Conservation (phyloP, 2,797 vertebrate genomes). For the Tiaroga cobitis region DNA sequence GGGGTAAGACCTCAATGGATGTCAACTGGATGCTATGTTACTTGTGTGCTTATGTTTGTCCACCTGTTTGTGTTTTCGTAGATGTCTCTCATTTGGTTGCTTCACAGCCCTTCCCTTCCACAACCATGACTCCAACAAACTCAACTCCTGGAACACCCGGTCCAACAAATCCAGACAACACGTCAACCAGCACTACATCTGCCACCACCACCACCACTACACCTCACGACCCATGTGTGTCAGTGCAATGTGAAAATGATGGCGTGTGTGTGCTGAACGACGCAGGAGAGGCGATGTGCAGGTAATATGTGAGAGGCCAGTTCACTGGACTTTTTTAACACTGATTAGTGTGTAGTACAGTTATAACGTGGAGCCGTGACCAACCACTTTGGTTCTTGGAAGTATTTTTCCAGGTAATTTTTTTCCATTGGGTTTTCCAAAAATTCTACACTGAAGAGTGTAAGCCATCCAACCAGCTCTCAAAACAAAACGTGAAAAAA, state of each 20-base stretch:
- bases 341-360: background rate
- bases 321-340: background rate
- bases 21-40: no score
- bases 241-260: constrained; percentile 42
- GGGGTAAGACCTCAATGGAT: no score
- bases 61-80: constrained; percentile 11
- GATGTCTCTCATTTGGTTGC: constrained; percentile 55
- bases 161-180: background rate
- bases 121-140: background rate
- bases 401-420: background rate
- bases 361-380: background rate
- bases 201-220: background rate
- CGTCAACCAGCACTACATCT: background rate
- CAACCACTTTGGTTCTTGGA: background rate
- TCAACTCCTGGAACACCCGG: background rate
- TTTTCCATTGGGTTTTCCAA: background rate
- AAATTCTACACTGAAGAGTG: background rate
- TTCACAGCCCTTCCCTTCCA: constrained; percentile 43
- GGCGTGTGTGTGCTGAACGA: constrained; percentile 43
- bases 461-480: background rate
- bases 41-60: background rate
- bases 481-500: no score
- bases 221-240: constrained; percentile 23
- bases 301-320: constrained; percentile 13
- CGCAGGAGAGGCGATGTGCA: constrained; percentile 43